These are phyloP conservation scores for Catamblyrhynchus diadema DNA, from an alignment of 2,797 vertebrate species.

Conservation along the genomic window DNA sequence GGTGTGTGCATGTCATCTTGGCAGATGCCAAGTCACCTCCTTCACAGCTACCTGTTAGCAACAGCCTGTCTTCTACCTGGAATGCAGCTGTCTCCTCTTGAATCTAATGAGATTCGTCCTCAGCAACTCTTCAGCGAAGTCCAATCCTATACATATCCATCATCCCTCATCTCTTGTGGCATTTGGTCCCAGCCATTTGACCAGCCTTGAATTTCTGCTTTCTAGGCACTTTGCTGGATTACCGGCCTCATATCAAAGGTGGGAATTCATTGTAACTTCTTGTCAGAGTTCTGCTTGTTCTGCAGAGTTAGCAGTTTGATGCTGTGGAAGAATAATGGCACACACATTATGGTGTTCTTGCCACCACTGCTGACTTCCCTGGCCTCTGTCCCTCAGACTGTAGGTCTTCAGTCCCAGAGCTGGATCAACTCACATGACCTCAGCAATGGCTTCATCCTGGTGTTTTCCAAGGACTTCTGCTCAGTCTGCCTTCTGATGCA, in stretches of 20 bases:
- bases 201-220: neutral
- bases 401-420: neutral
- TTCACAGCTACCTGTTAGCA: neutral
- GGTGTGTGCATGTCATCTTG: neutral
- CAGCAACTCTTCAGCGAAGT: neutral
- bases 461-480: neutral
- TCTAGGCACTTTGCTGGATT: neutral
- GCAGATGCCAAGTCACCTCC: neutral
- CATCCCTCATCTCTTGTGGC: neutral
- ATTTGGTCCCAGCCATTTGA: neutral
- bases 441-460: neutral
- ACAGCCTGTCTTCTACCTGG: neutral
- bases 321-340: neutral
- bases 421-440: accelerated
- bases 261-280: neutral
- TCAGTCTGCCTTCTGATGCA: neutral
- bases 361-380: neutral
- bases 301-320: neutral
- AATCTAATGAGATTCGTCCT: neutral
- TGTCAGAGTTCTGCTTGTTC: neutral
- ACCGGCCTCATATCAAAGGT: neutral
- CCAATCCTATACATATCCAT: neutral
- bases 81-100: neutral
- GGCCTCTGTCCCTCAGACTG: neutral
- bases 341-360: accelerated